Conservation (phyloP, 2,888 invertebrate species). For the Bellardia pandia region DNA sequence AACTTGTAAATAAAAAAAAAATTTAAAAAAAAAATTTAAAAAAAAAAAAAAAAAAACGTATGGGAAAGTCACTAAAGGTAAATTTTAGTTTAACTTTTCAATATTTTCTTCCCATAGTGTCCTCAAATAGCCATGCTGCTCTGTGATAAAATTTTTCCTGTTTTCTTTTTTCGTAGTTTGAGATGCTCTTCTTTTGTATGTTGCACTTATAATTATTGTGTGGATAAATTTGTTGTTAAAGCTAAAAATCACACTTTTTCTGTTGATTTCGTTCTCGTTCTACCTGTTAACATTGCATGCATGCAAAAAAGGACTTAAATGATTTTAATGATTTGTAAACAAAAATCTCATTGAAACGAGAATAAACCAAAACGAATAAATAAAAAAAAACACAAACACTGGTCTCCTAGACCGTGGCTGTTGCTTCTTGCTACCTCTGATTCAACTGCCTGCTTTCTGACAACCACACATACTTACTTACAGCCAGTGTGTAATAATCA, state of each 20-base stretch:
- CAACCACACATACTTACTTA: neutral
- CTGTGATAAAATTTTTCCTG: conserved; percentile 5
- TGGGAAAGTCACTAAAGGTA: no score
- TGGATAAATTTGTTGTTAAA: conserved; percentile 67
- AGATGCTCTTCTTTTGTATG: conserved; percentile 49
- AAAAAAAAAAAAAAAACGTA: no score
- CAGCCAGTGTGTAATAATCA: conserved; percentile 41
- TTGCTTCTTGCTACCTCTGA: neutral
- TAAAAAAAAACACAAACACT: neutral
- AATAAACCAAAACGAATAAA: conserved; percentile 41
- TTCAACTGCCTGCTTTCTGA: neutral
- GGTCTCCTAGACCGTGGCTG: neutral
- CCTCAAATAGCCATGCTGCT: conserved; percentile 2
- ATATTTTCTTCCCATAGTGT: conserved; percentile 24
- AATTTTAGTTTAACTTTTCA: neutral
- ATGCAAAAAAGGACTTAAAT: conserved; percentile 69
- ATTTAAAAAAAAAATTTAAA: no score
- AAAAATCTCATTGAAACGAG: conserved; percentile 69
- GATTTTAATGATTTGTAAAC: conserved; percentile 75
- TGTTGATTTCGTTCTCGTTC: conserved; percentile 42
- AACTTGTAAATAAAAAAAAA: no score
- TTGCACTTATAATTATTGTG: conserved; percentile 56
- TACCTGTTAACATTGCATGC: conserved; percentile 61
- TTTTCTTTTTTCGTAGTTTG: conserved; percentile 22
- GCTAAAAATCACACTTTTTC: conserved; percentile 57